Percentiles rank a stretch among this genome's conserved stretches.
phyloP scores from a whole-genome alignment of 2,888 invertebrate species.

The Andrena trimmerana region DNA sequence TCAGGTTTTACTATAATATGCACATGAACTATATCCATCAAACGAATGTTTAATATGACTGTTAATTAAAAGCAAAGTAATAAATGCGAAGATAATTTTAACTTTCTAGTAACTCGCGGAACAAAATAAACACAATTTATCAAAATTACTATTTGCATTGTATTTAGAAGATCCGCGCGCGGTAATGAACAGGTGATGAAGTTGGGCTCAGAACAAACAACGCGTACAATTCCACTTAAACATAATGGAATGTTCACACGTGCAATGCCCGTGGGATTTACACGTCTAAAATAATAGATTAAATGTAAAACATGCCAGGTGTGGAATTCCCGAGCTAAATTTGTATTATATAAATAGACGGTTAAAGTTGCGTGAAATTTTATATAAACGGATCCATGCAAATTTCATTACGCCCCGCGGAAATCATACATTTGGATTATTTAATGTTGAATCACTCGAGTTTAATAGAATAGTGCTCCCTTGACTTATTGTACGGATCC shows the following conservation, averaged over 20 bases:
- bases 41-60: too few relatives aligned
- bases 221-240: too few relatives aligned
- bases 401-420: not conserved
- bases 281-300: not conserved
- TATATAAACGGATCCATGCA: not conserved
- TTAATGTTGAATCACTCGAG: slow-evolving; percentile 1
- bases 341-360: too few relatives aligned
- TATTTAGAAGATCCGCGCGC: not conserved
- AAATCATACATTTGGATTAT: slow-evolving; percentile 4
- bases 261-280: not conserved
- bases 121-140: too few relatives aligned
- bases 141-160: too few relatives aligned
- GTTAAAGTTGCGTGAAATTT: not conserved
- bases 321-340: too few relatives aligned
- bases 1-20: too few relatives aligned
- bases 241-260: not conserved
- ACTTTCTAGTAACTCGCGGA: too few relatives aligned
- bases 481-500: not conserved
- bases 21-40: too few relatives aligned
- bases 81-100: too few relatives aligned
- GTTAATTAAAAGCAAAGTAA: too few relatives aligned
- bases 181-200: not conserved
- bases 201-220: not conserved
- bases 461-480: not conserved
- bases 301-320: not conserved